These are phyloP conservation scores for Helicorthomorpha holstii DNA, from an alignment of 1,140 invertebrate genomes.

Conservation along the genomic window DNA sequence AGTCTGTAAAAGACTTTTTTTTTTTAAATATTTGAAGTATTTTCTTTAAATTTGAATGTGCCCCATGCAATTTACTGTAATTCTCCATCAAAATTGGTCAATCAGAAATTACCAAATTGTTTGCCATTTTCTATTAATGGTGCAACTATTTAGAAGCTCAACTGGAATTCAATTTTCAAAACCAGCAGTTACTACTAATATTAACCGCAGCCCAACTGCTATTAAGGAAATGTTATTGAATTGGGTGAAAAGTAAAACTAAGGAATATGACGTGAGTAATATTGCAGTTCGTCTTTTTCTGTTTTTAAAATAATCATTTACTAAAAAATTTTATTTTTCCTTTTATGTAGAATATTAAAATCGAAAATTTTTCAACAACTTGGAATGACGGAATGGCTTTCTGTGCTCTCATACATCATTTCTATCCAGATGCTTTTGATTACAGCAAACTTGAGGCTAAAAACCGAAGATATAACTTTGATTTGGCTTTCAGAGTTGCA, in stretches of 20 bases:
- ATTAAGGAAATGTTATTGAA: conserved; percentile 89
- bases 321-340: conserved; percentile 9
- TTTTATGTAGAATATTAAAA: conserved; percentile 77
- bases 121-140: no score
- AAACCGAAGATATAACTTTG: conserved; percentile 81
- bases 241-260: conserved; percentile 90
- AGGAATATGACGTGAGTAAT: conserved; percentile 69
- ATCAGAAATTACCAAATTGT: no score
- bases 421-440: conserved; percentile 88
- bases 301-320: conserved; percentile 4
- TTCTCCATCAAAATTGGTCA: no score
- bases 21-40: no score
- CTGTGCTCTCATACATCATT: conserved; percentile 90
- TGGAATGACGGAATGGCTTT: conserved; percentile 93
- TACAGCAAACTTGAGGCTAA: conserved; percentile 68
- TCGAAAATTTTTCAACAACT: conserved; percentile 91
- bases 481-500: conserved; percentile 87
- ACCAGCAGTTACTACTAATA: conserved; percentile 50
- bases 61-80: no score
- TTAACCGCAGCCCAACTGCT: conserved; percentile 69
- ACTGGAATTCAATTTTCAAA: background rate
- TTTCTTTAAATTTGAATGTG: no score
- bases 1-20: no score
- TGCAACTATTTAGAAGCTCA: background rate
- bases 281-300: background rate